Evolutionary conservation across 2,113 vertebrate genomes (phyloP).

Genomic region (Sander lucioperca): DNA sequence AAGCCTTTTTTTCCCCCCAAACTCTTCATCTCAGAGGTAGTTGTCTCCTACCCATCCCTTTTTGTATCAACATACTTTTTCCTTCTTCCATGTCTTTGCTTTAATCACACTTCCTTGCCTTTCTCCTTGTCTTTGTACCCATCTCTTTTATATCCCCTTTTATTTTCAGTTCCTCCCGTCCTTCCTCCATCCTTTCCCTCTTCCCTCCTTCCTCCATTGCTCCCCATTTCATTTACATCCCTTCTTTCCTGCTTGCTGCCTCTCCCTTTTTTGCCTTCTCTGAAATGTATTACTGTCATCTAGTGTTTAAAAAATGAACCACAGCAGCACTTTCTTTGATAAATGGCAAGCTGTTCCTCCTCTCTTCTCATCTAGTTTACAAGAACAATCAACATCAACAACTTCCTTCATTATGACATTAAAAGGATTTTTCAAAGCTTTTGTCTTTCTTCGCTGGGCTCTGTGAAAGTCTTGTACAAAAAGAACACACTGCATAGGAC

Average conservation of each 20-base stretch:
- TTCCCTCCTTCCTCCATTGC: not conserved
- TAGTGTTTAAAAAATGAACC: constrained; percentile 70
- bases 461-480: not conserved
- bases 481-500: not conserved
- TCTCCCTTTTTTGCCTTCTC: constrained; percentile 1
- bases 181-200: constrained; percentile 6
- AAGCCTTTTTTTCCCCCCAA: not conserved
- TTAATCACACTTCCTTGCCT: constrained; percentile 9
- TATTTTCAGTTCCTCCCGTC: constrained; percentile 19
- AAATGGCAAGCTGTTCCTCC: not conserved
- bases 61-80: constrained; percentile 44
- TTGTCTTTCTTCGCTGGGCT: not conserved
- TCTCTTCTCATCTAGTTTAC: not conserved
- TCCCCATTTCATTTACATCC: not conserved
- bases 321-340: constrained; percentile 32
- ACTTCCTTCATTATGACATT: not conserved
- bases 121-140: constrained; percentile 34
- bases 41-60: not conserved
- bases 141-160: constrained; percentile 42
- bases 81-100: constrained; percentile 21
- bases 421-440: not conserved
- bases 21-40: constrained; percentile 37
- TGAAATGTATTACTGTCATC: constrained; percentile 75
- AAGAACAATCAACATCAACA: not conserved
- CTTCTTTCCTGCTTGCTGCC: not conserved